These are phyloP conservation scores for Epizoanthus illoricatus DNA, from an alignment of 92 coral and sea anemone genomes.

Conservation along the genomic window DNA sequence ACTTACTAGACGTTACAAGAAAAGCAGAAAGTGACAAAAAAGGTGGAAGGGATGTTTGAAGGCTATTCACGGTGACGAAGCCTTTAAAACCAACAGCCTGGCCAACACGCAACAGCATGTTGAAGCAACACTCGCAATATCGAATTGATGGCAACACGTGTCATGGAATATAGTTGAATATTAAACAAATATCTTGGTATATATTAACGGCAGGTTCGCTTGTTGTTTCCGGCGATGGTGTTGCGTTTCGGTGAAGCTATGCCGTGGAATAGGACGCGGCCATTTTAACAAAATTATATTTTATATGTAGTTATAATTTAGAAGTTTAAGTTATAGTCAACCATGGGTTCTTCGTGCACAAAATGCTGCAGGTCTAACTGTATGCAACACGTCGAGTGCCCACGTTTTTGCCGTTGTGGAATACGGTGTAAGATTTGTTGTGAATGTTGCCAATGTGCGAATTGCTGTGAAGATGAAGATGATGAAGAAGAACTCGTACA, in stretches of 20 bases:
- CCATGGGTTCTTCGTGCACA: slow-evolving; percentile 21
- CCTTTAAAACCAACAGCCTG: too few relatives aligned
- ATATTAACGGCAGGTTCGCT: slow-evolving; percentile 5
- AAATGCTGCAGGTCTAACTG: slow-evolving; percentile 25
- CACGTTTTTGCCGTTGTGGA: slow-evolving; percentile 16
- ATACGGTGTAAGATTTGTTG: slow-evolving; percentile 41
- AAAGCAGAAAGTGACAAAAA: too few relatives aligned
- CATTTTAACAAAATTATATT: not conserved
- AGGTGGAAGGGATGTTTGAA: too few relatives aligned
- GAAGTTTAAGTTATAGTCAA: not conserved
- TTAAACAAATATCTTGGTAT: not conserved
- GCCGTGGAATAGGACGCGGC: not conserved
- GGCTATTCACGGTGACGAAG: too few relatives aligned
- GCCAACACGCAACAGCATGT: too few relatives aligned
- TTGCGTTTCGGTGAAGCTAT: slow-evolving; percentile 6
- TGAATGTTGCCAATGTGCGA: slow-evolving; percentile 73
- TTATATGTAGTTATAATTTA: not conserved
- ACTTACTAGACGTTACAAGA: too few relatives aligned
- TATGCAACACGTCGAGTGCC: slow-evolving; percentile 12
- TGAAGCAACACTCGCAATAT: too few relatives aligned
- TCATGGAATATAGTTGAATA: not conserved
- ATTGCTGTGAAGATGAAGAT: slow-evolving; percentile 75
- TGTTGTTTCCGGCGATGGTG: slow-evolving; percentile 6
- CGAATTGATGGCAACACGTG: too few relatives aligned
- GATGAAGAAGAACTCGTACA: slow-evolving; percentile 58